These are phyloP conservation scores for Plectrocnemia conspersa DNA, from an alignment of 1,140 invertebrate species.

Conservation along the genomic window DNA sequence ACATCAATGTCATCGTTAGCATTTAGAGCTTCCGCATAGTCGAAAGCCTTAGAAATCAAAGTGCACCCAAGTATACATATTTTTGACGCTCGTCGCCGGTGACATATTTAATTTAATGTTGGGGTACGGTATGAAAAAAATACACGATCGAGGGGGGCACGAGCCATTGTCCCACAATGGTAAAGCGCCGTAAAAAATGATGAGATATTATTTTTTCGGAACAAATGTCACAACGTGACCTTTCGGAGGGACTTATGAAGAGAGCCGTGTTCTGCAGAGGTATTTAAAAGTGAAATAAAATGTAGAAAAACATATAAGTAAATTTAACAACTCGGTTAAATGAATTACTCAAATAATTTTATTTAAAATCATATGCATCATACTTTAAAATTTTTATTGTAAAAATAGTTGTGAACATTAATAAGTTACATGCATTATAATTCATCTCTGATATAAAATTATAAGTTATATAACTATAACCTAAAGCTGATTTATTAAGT, in stretches of 20 bases:
- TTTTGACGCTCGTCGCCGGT: slow-evolving; percentile 19
- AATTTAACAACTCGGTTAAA: too few species aligned
- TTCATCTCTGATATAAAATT: too few species aligned
- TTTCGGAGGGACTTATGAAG: slow-evolving; percentile 9
- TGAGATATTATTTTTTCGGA: slow-evolving; percentile 15
- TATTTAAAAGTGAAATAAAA: slow-evolving; percentile 26
- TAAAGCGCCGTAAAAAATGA: slow-evolving; percentile 20
- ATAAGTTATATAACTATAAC: too few species aligned
- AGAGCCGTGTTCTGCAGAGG: slow-evolving; percentile 13
- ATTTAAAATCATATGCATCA: too few species aligned
- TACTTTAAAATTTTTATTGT: too few species aligned
- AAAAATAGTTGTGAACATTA: too few species aligned
- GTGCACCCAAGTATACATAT: slow-evolving; percentile 19
- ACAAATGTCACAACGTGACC: slow-evolving; percentile 16
- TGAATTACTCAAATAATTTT: too few species aligned
- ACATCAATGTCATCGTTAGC: slow-evolving; percentile 25
- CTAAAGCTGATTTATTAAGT: too few species aligned
- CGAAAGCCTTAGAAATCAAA: slow-evolving; percentile 21
- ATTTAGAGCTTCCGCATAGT: slow-evolving; percentile 15
- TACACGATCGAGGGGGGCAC: neutral
- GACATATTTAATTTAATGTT: slow-evolving; percentile 25
- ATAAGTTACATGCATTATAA: too few species aligned
- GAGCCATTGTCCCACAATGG: slow-evolving; percentile 18
- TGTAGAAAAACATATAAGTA: too few species aligned
- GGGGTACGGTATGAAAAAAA: slow-evolving; percentile 14